phyloP scores from a whole-genome alignment of 1,140 invertebrate genomes.

The Danaus melanippus region DNA sequence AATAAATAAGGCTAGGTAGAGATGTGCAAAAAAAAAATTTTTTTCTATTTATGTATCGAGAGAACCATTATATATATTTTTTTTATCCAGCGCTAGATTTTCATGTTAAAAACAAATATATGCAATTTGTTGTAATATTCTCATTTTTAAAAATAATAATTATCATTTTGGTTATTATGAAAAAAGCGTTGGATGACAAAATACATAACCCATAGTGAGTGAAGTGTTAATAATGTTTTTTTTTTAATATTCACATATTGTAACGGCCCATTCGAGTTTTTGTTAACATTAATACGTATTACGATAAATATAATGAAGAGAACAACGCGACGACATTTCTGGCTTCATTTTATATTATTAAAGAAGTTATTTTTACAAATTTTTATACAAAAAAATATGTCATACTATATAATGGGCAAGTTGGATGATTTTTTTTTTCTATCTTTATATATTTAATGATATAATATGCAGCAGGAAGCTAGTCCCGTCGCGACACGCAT shows the following conservation, averaged over 20 bases:
- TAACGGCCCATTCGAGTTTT: slow-evolving; percentile 25
- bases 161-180: too few relatives aligned
- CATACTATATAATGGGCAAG: too few relatives aligned
- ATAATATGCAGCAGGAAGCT: slow-evolving; percentile 50
- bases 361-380: slow-evolving; percentile 1
- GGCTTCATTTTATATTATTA: slow-evolving; percentile 51
- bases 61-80: neutral
- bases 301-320: slow-evolving; percentile 27
- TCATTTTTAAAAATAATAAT: too few relatives aligned
- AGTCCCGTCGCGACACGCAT: slow-evolving; percentile 63
- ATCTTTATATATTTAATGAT: slow-evolving; percentile 25
- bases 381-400: too few relatives aligned
- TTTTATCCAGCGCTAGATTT: slow-evolving; percentile 12
- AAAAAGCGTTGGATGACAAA: slow-evolving; percentile 13
- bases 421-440: slow-evolving; percentile 26
- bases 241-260: slow-evolving; percentile 14
- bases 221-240: slow-evolving; percentile 14
- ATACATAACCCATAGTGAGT: slow-evolving; percentile 4
- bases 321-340: slow-evolving; percentile 52
- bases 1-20: slow-evolving; percentile 30
- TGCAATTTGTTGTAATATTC: too few relatives aligned
- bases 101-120: too few relatives aligned
- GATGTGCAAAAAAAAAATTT: slow-evolving; percentile 28
- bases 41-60: too few relatives aligned
- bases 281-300: slow-evolving; percentile 17